These are phyloP conservation scores for Drosophila macrothrix DNA, from an alignment of 2,888 invertebrate species.

Conservation along the genomic window DNA sequence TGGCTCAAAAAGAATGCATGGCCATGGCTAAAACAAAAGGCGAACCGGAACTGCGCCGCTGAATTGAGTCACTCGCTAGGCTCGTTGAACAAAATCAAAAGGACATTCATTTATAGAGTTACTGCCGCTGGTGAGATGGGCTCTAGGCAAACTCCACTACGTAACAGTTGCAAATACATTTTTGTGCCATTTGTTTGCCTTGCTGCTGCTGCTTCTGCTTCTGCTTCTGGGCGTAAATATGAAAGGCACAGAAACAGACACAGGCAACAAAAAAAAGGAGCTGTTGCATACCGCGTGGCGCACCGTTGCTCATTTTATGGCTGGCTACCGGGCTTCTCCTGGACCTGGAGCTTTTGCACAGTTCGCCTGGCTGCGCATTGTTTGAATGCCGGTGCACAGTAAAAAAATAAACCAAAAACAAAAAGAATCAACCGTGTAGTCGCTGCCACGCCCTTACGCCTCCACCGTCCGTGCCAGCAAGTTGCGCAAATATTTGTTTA, in stretches of 20 bases:
- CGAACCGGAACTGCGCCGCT: slow-evolving; percentile 62
- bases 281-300: slow-evolving; percentile 77
- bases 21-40: slow-evolving; percentile 54
- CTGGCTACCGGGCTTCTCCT: slow-evolving; percentile 45
- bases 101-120: slow-evolving; percentile 82
- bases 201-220: slow-evolving; percentile 24
- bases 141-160: slow-evolving; percentile 20
- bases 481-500: slow-evolving; percentile 81
- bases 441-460: slow-evolving; percentile 6
- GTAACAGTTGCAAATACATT: slow-evolving; percentile 79
- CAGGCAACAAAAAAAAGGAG: slow-evolving; percentile 39
- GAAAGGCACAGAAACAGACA: slow-evolving; percentile 60
- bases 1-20: slow-evolving; percentile 54
- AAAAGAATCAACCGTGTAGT: slow-evolving; percentile 64
- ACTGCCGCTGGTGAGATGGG: background rate
- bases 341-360: slow-evolving; percentile 57
- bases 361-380: slow-evolving; percentile 66
- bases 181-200: slow-evolving; percentile 78
- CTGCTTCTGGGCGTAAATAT: slow-evolving; percentile 62
- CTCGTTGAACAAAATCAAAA: slow-evolving; percentile 83
- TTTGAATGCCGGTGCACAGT: slow-evolving; percentile 66
- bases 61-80: slow-evolving; percentile 82
- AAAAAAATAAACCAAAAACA: slow-evolving; percentile 24
- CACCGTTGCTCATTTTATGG: slow-evolving; percentile 78
- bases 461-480: slow-evolving; percentile 53